Percentiles rank a stretch among this genome's conserved stretches.
Evolutionary conservation across 2,888 invertebrate species (phyloP).

Genomic region (Nymphalis c-album): DNA sequence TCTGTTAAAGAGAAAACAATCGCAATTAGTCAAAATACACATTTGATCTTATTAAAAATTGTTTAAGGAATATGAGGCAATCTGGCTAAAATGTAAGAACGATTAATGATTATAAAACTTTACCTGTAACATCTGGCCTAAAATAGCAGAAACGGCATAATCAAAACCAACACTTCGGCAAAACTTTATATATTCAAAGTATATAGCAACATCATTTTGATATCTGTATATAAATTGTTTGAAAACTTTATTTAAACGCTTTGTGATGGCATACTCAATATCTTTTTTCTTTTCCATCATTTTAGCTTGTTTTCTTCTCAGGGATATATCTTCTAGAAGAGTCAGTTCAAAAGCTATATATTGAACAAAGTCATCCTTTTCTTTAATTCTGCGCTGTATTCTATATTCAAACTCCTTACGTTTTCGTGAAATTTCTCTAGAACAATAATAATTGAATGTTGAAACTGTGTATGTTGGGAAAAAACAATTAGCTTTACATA

Average conservation of each 20-base stretch:
- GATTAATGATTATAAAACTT: background rate
- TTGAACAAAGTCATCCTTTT: conserved; percentile 85
- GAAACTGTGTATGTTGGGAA: background rate
- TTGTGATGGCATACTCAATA: conserved; percentile 85
- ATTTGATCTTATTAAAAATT: too few species aligned
- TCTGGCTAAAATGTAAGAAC: too few species aligned
- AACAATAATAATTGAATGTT: conserved; percentile 6
- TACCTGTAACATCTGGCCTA: conserved; percentile 84
- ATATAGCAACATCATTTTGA: conserved; percentile 87
- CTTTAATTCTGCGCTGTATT: conserved; percentile 84
- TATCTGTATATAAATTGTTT: conserved; percentile 85
- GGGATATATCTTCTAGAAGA: conserved; percentile 83
- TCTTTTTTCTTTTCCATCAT: conserved; percentile 83
- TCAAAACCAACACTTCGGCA: conserved; percentile 84
- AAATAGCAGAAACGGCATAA: conserved; percentile 78
- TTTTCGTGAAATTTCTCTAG: conserved; percentile 85
- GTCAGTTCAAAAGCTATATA: conserved; percentile 87
- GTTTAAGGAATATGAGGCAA: too few species aligned
- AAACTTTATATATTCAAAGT: conserved; percentile 90
- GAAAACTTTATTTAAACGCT: conserved; percentile 87
- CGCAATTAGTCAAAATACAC: too few species aligned
- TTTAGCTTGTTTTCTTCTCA: conserved; percentile 81
- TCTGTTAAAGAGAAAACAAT: too few species aligned
- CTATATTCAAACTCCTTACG: conserved; percentile 87
- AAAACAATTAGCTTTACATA: too few species aligned